Conservation (phyloP, 92 coral and sea anemone genomes). For the Phenganax stokvisi region DNA sequence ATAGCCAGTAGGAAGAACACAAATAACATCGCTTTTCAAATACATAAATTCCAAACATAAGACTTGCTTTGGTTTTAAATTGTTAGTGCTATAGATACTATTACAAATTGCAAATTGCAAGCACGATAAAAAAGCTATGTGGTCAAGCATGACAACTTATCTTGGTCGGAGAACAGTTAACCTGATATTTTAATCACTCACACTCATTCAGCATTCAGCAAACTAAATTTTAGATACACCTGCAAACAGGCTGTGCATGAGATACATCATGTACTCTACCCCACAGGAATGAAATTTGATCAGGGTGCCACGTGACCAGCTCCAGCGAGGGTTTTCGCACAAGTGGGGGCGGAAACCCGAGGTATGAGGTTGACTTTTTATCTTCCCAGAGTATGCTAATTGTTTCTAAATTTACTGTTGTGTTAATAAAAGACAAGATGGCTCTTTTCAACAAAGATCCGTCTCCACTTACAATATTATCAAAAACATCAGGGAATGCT, state of each 20-base stretch:
- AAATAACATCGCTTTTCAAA: conserved; percentile 43
- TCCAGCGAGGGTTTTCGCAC: conserved; percentile 21
- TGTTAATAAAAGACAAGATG: conserved; percentile 43
- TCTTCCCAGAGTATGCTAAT: neutral
- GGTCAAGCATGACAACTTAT: conserved; percentile 6
- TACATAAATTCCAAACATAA: conserved; percentile 14
- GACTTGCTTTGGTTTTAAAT: conserved; percentile 14
- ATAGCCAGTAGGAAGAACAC: conserved; percentile 50
- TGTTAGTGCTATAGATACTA: conserved; percentile 37
- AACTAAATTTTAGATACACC: too few species aligned
- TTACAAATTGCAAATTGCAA: conserved; percentile 34
- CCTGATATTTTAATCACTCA: too few species aligned
- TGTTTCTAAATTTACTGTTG: conserved; percentile 36
- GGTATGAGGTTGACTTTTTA: conserved; percentile 24
- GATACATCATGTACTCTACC: conserved; percentile 22
- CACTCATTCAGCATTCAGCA: too few species aligned
- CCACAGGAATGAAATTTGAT: conserved; percentile 19
- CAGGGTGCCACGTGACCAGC: conserved; percentile 39
- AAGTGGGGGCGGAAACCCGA: conserved; percentile 19
- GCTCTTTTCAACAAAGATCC: conserved; percentile 44
- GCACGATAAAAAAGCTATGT: conserved; percentile 37
- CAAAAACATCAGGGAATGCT: conserved; percentile 41
- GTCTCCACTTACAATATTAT: conserved; percentile 41
- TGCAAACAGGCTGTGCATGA: too few species aligned
- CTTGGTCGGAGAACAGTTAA: neutral